Base-by-base conservation (phyloP, 2,113 vertebrate genomes). In the Chiloscyllium plagiosum region DNA sequence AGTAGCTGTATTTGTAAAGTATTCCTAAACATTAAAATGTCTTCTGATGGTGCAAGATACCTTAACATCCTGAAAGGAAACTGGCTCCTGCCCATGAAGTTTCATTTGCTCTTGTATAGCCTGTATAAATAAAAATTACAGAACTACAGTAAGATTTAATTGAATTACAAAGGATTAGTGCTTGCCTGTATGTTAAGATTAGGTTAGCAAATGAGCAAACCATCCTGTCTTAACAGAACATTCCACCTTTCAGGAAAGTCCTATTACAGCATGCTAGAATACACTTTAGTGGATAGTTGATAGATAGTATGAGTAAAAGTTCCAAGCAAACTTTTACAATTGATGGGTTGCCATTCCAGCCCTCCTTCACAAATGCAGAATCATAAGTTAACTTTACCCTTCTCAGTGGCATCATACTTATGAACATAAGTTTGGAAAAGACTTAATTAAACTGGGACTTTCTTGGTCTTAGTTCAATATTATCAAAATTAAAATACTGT, bases 101-200 rank as follows among this genome's bases (percentile, higher is more conserved):
- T 99, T 99, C 98, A 99, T 99, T 98, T 99, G 98, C 96, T 99
- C 99, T 96, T 99, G 99, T 97, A 99, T 99, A 96, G 98, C 99
- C 99, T 99, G 96, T 95, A 95, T 94, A 96, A 96, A 94, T 95
- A 56, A 86, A 89, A 97, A 66, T 22, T 66, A 33, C 19, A 68
- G 33, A 47, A 90, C 8, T 56, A 33, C 1, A 4, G 22, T 90
- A 33, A 95, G 56, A 26, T 5, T 56, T 65, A n/a, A 8, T 22
- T 66, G 33, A 66, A 37, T 4, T 29, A 37, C n/a, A 92, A 65
- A 20, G 6, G 10, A 37, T 93, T 13, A 83, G 80, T 83, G 4
- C 37, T 47, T 47, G 37, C 37, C 80, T 42, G 80, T 83, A 33
- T 66, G 15, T 65, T 37, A 93, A 93, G 65, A 66, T 37, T 22